phyloP scores from a whole-genome alignment of 2,888 invertebrate genomes.

The Temnothorax unifasciatus region DNA sequence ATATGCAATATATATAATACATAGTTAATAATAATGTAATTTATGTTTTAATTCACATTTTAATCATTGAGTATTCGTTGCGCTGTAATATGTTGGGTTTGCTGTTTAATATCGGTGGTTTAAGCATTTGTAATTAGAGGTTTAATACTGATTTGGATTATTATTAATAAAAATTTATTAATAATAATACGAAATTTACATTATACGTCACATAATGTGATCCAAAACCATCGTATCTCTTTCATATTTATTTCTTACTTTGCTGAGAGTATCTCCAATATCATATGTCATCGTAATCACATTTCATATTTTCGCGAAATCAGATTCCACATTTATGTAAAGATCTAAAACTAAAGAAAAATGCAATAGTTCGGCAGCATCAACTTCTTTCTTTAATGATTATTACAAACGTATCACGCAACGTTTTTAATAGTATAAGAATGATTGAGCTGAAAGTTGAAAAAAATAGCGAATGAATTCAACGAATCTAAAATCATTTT shows the following conservation, averaged over 20 bases:
- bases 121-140: neutral
- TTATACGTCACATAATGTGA: neutral
- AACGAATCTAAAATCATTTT: slow-evolving; percentile 16
- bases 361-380: too few relatives aligned
- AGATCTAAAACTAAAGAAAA: too few relatives aligned
- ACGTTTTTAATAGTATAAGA: neutral
- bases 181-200: neutral
- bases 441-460: too few relatives aligned
- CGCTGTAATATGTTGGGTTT: neutral
- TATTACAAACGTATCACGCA: neutral
- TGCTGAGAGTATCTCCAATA: neutral
- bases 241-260: neutral
- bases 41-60: neutral
- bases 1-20: neutral
- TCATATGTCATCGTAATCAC: too few relatives aligned
- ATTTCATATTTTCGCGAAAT: neutral
- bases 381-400: neutral
- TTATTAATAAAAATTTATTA: slow-evolving; percentile 9
- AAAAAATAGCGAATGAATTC: neutral
- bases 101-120: neutral
- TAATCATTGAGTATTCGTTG: neutral
- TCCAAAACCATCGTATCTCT: neutral
- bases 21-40: slow-evolving; percentile 7
- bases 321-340: neutral
- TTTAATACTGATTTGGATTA: slow-evolving; percentile 19